Conservation (phyloP, 1,140 invertebrate genomes). For the Dendroctonus valens region DNA sequence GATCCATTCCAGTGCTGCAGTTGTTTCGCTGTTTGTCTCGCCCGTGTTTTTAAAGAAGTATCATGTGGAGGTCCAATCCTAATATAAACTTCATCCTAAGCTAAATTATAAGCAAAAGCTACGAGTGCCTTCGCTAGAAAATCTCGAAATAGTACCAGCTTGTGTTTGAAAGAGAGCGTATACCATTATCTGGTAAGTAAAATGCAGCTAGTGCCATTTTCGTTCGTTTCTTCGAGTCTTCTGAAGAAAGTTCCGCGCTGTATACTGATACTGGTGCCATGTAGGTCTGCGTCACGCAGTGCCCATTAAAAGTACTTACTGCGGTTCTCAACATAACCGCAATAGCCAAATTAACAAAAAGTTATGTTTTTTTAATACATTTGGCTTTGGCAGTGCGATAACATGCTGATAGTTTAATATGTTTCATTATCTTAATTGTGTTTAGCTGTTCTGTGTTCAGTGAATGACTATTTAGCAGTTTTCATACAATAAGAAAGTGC, state of each 20-base stretch:
- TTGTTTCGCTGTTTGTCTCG: not conserved
- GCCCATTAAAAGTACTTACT: not conserved
- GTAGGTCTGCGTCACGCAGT: not conserved
- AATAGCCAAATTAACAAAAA: not conserved
- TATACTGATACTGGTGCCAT: not conserved
- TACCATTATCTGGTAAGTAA: constrained; percentile 18
- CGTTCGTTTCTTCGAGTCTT: constrained; percentile 7
- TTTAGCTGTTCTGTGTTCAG: constrained; percentile 3
- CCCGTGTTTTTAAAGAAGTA: constrained; percentile 5
- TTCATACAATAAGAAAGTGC: constrained; percentile 14
- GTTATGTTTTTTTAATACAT: not conserved
- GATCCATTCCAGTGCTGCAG: constrained; percentile 4
- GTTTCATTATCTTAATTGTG: not conserved
- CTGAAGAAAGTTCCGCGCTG: not conserved
- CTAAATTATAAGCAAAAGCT: constrained; percentile 14
- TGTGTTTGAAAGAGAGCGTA: constrained; percentile 9
- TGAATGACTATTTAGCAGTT: not conserved
- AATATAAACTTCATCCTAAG: constrained; percentile 26
- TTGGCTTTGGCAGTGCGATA: too few species aligned
- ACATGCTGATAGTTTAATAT: not conserved
- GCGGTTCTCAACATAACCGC: constrained; percentile 1
- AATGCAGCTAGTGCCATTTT: constrained; percentile 16
- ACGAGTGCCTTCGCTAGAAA: not conserved
- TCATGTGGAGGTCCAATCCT: constrained; percentile 10
- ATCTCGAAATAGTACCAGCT: constrained; percentile 6